Evolutionary conservation across 2,888 invertebrate species (phyloP).

Genomic region (Hedychridium roseum): DNA sequence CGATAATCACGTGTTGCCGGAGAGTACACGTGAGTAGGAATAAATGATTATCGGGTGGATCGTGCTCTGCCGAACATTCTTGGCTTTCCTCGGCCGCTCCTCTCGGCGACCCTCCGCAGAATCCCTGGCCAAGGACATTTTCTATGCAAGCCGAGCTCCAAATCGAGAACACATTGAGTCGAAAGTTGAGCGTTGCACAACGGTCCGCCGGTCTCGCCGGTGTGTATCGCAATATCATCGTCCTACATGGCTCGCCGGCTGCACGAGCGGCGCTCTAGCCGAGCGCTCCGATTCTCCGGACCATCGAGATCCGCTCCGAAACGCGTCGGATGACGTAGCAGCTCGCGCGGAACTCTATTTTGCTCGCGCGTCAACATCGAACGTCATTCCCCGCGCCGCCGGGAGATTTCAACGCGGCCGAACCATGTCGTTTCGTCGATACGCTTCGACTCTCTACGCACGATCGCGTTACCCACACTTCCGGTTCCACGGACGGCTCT

Average conservation of each 20-base stretch:
- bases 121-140: slow-evolving; percentile 34
- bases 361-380: slow-evolving; percentile 26
- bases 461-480: too few relatives aligned
- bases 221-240: slow-evolving; percentile 50
- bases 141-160: slow-evolving; percentile 18
- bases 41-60: too few relatives aligned
- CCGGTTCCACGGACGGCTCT: too few relatives aligned
- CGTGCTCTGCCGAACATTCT: too few relatives aligned
- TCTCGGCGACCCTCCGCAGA: neutral
- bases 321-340: too few relatives aligned
- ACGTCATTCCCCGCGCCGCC: too few relatives aligned
- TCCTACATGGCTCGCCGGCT: slow-evolving; percentile 31
- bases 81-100: neutral
- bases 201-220: slow-evolving; percentile 45
- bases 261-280: slow-evolving; percentile 17
- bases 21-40: too few relatives aligned
- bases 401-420: too few relatives aligned
- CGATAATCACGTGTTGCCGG: too few relatives aligned
- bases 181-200: slow-evolving; percentile 58
- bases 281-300: slow-evolving; percentile 29
- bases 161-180: slow-evolving; percentile 42
- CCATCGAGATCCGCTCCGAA: slow-evolving; percentile 7
- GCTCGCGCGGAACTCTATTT: too few relatives aligned
- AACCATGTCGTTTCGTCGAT: too few relatives aligned
- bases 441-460: too few relatives aligned